Base-by-base conservation (phyloP, 2,113 vertebrate species). In the Cryptoleucopteryx plumbea region DNA sequence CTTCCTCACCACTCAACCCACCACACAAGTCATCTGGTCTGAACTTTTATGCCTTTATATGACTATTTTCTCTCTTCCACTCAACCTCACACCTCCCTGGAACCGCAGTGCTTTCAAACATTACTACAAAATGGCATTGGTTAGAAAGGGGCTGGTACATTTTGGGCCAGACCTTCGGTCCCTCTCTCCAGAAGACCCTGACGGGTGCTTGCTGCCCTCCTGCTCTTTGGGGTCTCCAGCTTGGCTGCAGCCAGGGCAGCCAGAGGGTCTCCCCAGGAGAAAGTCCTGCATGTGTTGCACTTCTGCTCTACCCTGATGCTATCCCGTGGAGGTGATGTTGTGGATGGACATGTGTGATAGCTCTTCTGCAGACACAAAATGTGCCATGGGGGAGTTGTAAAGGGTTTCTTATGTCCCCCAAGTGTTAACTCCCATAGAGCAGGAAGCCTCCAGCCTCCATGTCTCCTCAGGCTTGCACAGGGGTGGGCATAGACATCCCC, bases 331-430 rank as follows among this genome's bases (percentile, higher is more conserved):
- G 50, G 32, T 19, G 45, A 19, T 20, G 70, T 17, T 77, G 29
- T 4, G 10, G 50, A 13, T 20, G 50, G 34, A 25, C 2, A 1
- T 0, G 4, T 10, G 65, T 25, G 52, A 42, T 8, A 31, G 63
- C 45, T 52, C 31, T 42, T 52, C 72, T 66, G 45, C 72, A 84
- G 36, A 7, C 31, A 36, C 34, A 16, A 25, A 53, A 2, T 6
- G 29, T 42, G n/a, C 25, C 2, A 0, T 1, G 2, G 50, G 22
- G 34, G 6, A 32, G 13, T 8, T 16, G 3, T 26, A 38, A 55
- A 26, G 61, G 9, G 7, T 42, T 75, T 31, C 92, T 74, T n/a
- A 2, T 7, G 36, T 7, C 20, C 36, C 36, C 25, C 18, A 45
- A 9, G 20, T 53, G 16, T 75, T 53, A 26, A 23, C 36, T 84